Conservation (phyloP, 2,113 vertebrate species). For the Pygoscelis antarcticus region DNA sequence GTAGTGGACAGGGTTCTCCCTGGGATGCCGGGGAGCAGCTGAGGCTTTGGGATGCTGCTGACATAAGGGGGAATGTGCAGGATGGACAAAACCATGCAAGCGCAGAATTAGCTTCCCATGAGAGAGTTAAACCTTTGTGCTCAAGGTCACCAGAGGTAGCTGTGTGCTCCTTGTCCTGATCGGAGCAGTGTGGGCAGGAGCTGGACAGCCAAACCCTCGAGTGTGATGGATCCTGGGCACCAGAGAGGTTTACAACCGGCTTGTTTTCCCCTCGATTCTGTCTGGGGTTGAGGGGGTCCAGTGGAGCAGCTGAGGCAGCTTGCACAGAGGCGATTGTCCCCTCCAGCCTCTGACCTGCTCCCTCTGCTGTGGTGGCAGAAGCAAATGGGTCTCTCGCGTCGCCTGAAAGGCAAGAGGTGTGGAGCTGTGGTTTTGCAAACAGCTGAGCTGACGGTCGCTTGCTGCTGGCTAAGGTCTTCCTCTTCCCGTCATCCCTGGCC, state of each 20-base stretch:
- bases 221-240: not conserved
- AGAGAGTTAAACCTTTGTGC: not conserved
- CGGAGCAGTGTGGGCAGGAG: not conserved
- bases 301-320: not conserved
- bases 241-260: not conserved
- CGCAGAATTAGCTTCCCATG: not conserved
- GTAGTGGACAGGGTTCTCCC: not conserved
- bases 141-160: rapidly evolving
- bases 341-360: not conserved
- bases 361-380: rapidly evolving
- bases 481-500: not conserved
- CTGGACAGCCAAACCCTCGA: not conserved
- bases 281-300: rapidly evolving
- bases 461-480: conserved; percentile 6
- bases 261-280: not conserved
- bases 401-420: not conserved
- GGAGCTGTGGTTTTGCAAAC: conserved; percentile 6
- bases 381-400: not conserved
- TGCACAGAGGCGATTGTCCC: not conserved
- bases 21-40: not conserved
- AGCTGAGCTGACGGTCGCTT: not conserved
- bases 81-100: not conserved
- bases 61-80: no score
- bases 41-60: not conserved
- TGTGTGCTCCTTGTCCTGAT: not conserved